These are phyloP conservation scores for Lethrus apterus DNA, from an alignment of 1,140 invertebrate genomes.

Conservation along the genomic window DNA sequence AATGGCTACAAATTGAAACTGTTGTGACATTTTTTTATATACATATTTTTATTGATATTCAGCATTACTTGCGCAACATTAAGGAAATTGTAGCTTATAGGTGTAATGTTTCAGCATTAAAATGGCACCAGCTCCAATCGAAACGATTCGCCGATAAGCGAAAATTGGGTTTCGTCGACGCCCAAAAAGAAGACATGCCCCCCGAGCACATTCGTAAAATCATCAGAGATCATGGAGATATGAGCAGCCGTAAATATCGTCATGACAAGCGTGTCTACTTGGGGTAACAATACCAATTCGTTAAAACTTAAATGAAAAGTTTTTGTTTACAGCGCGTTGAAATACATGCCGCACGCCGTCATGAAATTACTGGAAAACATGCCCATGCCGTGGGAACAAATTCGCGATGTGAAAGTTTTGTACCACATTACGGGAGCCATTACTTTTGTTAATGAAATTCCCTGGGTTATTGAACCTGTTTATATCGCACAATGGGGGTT, in stretches of 20 bases:
- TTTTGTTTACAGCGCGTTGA: slow-evolving; percentile 65
- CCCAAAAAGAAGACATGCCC: slow-evolving; percentile 99
- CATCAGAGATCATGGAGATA: slow-evolving; percentile 98
- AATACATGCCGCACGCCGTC: slow-evolving; percentile 99
- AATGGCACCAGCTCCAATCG: slow-evolving; percentile 98
- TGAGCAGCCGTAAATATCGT: slow-evolving; percentile 97
- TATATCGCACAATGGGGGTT: slow-evolving; percentile 99
- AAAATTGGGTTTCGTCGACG: slow-evolving; percentile 98
- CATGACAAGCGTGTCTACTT: slow-evolving; percentile 99
- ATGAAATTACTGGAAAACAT: slow-evolving; percentile 98
- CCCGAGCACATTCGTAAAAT: slow-evolving; percentile 98
- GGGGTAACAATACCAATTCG: slow-evolving; percentile 52
- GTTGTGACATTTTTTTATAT: too few relatives aligned
- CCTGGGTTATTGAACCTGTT: slow-evolving; percentile 98
- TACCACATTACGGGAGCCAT: slow-evolving; percentile 99
- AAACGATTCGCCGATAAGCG: slow-evolving; percentile 97
- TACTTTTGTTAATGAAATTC: slow-evolving; percentile 99
- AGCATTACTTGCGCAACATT: too few relatives aligned
- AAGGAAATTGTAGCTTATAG: too few relatives aligned
- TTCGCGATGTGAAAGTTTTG: slow-evolving; percentile 92
- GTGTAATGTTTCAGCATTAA: slow-evolving; percentile 60
- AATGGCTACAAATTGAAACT: too few relatives aligned
- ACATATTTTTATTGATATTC: too few relatives aligned
- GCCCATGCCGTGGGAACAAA: slow-evolving; percentile 99
- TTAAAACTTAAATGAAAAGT: background rate